Evolutionary conservation across 2,888 invertebrate species (phyloP).

Genomic region (Aphrophora alni): DNA sequence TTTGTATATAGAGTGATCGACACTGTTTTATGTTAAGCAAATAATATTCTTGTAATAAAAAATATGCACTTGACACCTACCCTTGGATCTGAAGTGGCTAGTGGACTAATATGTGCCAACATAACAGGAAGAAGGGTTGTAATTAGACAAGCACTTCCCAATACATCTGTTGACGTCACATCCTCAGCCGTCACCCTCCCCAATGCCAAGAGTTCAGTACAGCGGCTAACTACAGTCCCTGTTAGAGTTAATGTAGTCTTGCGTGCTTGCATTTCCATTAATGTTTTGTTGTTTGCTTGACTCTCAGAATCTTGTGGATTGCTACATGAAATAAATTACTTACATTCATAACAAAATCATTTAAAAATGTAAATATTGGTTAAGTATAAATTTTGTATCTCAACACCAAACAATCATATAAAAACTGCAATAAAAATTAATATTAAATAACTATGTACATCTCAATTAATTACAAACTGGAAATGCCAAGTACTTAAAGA

Average conservation of each 20-base stretch:
- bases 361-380: too few species aligned
- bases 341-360: background rate
- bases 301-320: constrained; percentile 67
- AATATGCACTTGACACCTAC: too few species aligned
- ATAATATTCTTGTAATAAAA: too few species aligned
- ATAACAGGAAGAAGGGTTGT: constrained; percentile 83
- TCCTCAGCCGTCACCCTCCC: constrained; percentile 75
- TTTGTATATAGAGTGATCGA: too few species aligned
- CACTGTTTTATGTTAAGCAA: too few species aligned
- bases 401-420: too few species aligned
- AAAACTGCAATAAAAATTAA: too few species aligned
- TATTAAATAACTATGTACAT: too few species aligned
- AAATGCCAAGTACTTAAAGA: too few species aligned
- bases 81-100: constrained; percentile 82
- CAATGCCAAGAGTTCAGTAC: constrained; percentile 76
- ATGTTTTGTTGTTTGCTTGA: constrained; percentile 64
- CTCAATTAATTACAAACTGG: too few species aligned
- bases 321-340: constrained; percentile 52
- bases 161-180: constrained; percentile 61
- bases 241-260: constrained; percentile 78
- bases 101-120: constrained; percentile 83
- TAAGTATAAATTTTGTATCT: too few species aligned
- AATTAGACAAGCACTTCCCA: constrained; percentile 68
- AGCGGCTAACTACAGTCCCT: constrained; percentile 76
- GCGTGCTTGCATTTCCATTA: constrained; percentile 68